A percentile compares a stretch with the other conserved stretches of the same genome.
Evolutionary conservation across 2,113 vertebrate genomes (phyloP).

Genomic region (Ibidorhyncha struthersii): DNA sequence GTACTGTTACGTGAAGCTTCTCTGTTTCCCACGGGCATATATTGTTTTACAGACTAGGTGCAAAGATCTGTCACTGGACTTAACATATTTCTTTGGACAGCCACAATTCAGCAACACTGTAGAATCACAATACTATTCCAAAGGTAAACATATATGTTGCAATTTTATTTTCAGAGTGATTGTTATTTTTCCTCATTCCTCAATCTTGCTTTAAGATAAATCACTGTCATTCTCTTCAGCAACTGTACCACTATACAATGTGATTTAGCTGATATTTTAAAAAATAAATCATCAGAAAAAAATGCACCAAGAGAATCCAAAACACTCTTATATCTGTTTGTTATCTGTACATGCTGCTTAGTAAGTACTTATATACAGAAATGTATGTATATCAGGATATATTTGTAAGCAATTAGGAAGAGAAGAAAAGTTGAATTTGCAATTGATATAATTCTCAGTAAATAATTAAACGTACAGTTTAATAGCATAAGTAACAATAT

Average conservation of each 20-base stretch:
- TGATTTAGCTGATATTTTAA: neutral
- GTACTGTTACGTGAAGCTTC: neutral
- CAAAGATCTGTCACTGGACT: neutral
- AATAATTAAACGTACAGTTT: neutral
- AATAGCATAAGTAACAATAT: slow-evolving; percentile 10
- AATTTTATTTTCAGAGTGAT: neutral
- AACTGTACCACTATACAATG: neutral
- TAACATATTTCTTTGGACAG: neutral
- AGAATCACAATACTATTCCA: neutral
- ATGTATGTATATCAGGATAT: neutral
- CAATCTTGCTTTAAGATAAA: neutral
- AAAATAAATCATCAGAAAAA: neutral
- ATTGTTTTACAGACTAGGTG: neutral
- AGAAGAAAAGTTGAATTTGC: neutral
- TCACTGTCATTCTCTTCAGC: neutral
- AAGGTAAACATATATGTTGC: neutral
- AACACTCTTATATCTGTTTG: neutral
- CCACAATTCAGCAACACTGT: neutral
- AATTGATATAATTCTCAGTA: neutral
- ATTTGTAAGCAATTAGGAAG: neutral
- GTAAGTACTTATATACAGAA: neutral
- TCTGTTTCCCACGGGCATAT: neutral
- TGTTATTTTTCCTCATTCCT: neutral
- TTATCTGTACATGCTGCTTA: neutral
- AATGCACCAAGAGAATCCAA: neutral